Base-by-base conservation (phyloP, 2,113 vertebrate species). In the Talpa occidentalis region DNA sequence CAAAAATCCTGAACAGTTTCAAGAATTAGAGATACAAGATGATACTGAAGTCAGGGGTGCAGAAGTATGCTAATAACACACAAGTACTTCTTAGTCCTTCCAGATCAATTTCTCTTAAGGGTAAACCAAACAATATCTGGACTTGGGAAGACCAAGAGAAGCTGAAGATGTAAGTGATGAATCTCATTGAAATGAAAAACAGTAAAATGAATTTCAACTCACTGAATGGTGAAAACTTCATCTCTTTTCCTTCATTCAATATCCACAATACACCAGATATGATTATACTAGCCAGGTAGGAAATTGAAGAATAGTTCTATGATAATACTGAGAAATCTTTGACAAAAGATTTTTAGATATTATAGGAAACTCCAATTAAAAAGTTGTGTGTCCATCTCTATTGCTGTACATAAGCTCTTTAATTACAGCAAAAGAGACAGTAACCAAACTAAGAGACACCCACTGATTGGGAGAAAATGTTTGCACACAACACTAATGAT, bases 11-110 rank as follows among this genome's bases (percentile, higher is more conserved):
- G 44, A 26, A 69, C 87, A 78, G 7, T 12, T 32, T 72, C 42
- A 92, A 93, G 62, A 87, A 90, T 82, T 66, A 92, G 28, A 84
- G 60, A 56, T 40, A 73, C 17, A 86, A 77, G 35, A 78, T 28
- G 62, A 22, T 54, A 81, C 16, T 70, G 10, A 82, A 94, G 67
- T 35, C 85, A 86, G 17, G 3, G 4, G 32, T 82, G 16, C 9
- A 80, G 76, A 77, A 82, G 28, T 15, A 32, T 14, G 35, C 10
- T 59, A 40, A 15, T 40, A 66, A 83, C 30, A 49, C 19, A 49
- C 6, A 90, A 37, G 19, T 66, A 91, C 9, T 78, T 85, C n/a
- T 28, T 72, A 37, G 3, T 85, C 49, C 26, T 60, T 7, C 32
- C 40, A 76, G 56, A 89, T 80, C 30, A 69, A 37, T 81, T 89